Base-by-base conservation (phyloP, 2,113 vertebrate genomes). In the Piaya cayana region DNA sequence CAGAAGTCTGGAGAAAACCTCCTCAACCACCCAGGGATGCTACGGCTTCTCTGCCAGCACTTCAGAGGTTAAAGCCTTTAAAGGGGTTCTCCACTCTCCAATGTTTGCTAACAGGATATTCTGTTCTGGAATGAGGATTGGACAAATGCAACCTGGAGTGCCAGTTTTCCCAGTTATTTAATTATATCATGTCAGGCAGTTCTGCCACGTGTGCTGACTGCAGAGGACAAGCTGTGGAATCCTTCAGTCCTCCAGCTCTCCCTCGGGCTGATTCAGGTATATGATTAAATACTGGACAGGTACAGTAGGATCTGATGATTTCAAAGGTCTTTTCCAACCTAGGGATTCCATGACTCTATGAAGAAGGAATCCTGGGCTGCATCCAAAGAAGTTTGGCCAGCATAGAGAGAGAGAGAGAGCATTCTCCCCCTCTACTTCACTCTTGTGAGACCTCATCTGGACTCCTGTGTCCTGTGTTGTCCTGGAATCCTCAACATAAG, bases 181-280 rank as follows among this genome's bases (percentile, higher is more conserved):
- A 37, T 0, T 8, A 2, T 16, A 37, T 0, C 0, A 17, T 0
- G 1, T 2, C 7, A 23, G 58, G 69, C 47, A 84, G 65, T 62
- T 84, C 62, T 72, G 25, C 43, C 55, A 50, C 0, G 0, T 6
- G 27, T 27, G 25, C 65, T 32, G 84, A 62, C 20, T 3, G 1
- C 65, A 43, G 1, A 42, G 36, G 27, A 55, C 20, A 16, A 0
- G 2, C 25, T 3, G 1, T 3, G 30, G 32, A 12, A 30, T 3
- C 58, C 45, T 39, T 16, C 1, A 1, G n/a, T 52, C 45, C 20
- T 49, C 74, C 49, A 6, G 0, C 43, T 47, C 2, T 17, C 29
- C 5, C 15, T 20, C 20, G 45, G 45, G 15, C 43, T 43, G 43
- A 43, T 43, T n/a, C n/a, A n/a, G n/a, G n/a, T n/a, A n/a, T n/a